These are phyloP conservation scores for Calephelis nemesis DNA, from an alignment of 1,140 invertebrate species.

Conservation along the genomic window DNA sequence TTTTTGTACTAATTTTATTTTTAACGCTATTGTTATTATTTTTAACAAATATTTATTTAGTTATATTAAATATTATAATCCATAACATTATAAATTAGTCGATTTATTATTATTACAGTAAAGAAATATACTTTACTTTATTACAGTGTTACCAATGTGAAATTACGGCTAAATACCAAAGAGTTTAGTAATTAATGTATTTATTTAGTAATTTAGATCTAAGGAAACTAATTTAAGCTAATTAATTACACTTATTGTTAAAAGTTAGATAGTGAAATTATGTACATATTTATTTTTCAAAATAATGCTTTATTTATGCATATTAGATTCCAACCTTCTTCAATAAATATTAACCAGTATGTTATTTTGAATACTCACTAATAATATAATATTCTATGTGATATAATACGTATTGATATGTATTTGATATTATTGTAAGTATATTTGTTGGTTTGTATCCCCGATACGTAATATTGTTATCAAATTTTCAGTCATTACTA, in stretches of 20 bases:
- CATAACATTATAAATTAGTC: too few species aligned
- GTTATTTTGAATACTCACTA: neutral
- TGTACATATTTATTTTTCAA: conserved; percentile 20
- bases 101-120: too few species aligned
- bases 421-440: neutral
- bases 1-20: conserved; percentile 6
- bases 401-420: neutral
- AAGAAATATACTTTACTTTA: too few species aligned
- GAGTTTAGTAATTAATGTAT: conserved; percentile 33
- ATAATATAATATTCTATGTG: neutral
- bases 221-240: conserved; percentile 20
- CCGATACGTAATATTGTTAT: neutral
- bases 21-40: too few species aligned
- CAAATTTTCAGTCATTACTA: neutral
- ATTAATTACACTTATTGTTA: conserved; percentile 19
- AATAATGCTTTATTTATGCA: conserved; percentile 20
- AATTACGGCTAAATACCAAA: conserved; percentile 46
- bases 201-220: neutral
- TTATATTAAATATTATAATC: neutral
- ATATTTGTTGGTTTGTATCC: neutral
- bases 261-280: conserved; percentile 24
- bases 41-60: neutral
- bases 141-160: neutral
- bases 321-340: too few species aligned
- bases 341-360: conserved; percentile 1